phyloP scores from a whole-genome alignment of 2,888 invertebrate species.

The Athripsodes cinereus region DNA sequence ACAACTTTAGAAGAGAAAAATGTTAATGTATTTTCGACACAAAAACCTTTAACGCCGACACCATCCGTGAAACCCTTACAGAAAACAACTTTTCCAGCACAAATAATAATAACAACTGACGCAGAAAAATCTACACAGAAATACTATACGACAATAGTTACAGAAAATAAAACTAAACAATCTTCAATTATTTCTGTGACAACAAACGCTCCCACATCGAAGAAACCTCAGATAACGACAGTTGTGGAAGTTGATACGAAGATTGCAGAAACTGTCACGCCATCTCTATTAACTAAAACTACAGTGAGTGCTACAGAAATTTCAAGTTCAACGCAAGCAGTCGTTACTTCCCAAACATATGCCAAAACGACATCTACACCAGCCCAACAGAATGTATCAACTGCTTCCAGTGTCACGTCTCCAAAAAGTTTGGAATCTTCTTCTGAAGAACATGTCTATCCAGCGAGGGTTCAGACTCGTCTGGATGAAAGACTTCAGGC shows the following conservation, averaged over 20 bases:
- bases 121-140: not conserved
- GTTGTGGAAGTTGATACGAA: not conserved
- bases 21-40: slow-evolving; percentile 31
- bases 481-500: slow-evolving; percentile 59
- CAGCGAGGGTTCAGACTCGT: slow-evolving; percentile 43
- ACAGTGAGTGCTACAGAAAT: not conserved
- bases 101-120: slow-evolving; percentile 29
- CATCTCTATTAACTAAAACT: not conserved
- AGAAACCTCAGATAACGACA: slow-evolving; percentile 11
- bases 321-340: not conserved
- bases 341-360: not conserved
- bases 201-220: slow-evolving; percentile 5
- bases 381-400: not conserved
- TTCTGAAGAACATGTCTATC: slow-evolving; percentile 19
- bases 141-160: not conserved
- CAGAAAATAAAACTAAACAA: not conserved
- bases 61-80: slow-evolving; percentile 41
- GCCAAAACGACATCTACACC: not conserved
- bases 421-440: slow-evolving; percentile 6
- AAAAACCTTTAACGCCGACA: slow-evolving; percentile 37
- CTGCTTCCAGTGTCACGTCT: not conserved
- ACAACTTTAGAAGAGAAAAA: slow-evolving; percentile 6
- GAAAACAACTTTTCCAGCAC: slow-evolving; percentile 36
- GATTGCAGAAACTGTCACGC: not conserved
- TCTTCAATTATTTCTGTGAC: slow-evolving; percentile 4